Evolutionary conservation across 2,888 invertebrate genomes (phyloP).

Genomic region (Eurytoma adleriae): DNA sequence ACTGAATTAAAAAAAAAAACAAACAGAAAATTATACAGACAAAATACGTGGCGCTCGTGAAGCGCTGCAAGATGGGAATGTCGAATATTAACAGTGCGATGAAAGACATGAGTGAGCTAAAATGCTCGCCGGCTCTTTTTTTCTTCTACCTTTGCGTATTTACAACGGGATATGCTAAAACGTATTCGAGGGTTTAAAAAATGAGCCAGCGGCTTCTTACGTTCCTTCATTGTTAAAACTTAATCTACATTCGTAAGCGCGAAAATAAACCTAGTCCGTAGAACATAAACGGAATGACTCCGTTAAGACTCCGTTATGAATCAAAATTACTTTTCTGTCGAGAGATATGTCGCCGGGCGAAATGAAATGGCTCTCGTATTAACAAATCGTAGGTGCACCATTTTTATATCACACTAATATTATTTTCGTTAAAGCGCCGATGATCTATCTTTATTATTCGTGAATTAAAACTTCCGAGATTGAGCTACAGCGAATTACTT

Average conservation of each 20-base stretch:
- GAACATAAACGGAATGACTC: background rate
- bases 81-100: slow-evolving; percentile 11
- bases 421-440: background rate
- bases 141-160: background rate
- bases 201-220: background rate
- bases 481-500: background rate
- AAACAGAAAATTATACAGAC: background rate
- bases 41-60: background rate
- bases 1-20: background rate
- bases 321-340: background rate
- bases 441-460: slow-evolving; percentile 4
- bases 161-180: background rate
- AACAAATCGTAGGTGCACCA: background rate
- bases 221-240: too few species aligned
- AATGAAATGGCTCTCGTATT: background rate
- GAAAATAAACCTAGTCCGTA: too few species aligned
- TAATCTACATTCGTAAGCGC: too few species aligned
- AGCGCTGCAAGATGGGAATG: slow-evolving; percentile 11
- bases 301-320: background rate
- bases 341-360: background rate
- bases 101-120: slow-evolving; percentile 31
- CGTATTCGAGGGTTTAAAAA: slow-evolving; percentile 27
- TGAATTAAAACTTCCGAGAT: background rate
- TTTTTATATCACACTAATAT: background rate
- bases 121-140: background rate